Evolutionary conservation across 2,888 invertebrate species (phyloP).

Genomic region (Poecilobothrus nobilitatus): DNA sequence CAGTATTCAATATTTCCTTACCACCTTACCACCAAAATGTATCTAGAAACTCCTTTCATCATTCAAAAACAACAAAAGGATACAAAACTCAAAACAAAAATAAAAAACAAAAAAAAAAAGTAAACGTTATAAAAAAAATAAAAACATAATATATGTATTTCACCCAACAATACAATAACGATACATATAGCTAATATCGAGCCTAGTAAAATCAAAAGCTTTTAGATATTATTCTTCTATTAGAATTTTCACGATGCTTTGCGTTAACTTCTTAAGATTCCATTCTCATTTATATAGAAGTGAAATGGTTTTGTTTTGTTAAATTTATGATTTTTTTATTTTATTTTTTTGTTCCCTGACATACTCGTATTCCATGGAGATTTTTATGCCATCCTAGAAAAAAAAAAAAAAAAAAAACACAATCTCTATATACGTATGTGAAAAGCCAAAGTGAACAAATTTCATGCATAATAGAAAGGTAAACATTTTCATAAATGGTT

Average conservation of each 20-base stretch:
- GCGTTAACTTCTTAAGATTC: conserved; percentile 3
- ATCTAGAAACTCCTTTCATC: too few species aligned
- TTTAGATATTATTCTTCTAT: neutral
- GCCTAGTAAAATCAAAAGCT: neutral
- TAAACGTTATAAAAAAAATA: too few species aligned
- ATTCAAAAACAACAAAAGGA: too few species aligned
- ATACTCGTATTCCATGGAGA: neutral
- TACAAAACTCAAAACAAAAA: too few species aligned
- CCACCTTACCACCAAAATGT: neutral
- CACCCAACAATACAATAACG: too few species aligned
- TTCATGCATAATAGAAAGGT: neutral
- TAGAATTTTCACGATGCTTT: conserved; percentile 3
- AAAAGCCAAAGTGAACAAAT: neutral
- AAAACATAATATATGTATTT: too few species aligned
- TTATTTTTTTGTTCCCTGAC: neutral
- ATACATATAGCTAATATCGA: neutral
- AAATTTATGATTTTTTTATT: neutral
- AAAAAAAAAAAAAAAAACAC: neutral
- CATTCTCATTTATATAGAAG: neutral
- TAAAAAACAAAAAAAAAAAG: too few species aligned
- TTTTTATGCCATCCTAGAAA: neutral
- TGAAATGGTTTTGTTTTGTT: neutral
- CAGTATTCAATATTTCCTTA: neutral
- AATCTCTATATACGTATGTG: neutral
- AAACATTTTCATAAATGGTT: neutral